Percentiles rank a stretch among this genome's conserved stretches.
phyloP scores from a whole-genome alignment of 2,888 invertebrate species.

The Halictus quadricinctus region DNA sequence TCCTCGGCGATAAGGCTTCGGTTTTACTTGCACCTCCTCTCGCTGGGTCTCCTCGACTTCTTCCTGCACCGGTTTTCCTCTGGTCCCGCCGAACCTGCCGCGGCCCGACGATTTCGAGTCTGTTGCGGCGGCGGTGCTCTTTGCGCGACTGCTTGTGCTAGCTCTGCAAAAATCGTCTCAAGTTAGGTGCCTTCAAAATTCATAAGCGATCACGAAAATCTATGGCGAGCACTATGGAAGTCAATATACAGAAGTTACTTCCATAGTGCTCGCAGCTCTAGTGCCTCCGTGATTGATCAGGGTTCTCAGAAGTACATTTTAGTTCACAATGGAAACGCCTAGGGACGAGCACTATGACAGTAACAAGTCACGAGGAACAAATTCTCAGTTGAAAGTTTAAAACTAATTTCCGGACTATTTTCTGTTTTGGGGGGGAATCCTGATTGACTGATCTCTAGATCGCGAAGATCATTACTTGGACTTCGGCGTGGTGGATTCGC shows the following conservation, averaged over 20 bases:
- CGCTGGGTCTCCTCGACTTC: slow-evolving; percentile 77
- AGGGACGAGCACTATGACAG: background rate
- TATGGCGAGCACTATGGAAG: background rate
- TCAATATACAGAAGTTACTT: too few relatives aligned
- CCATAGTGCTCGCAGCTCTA: too few relatives aligned
- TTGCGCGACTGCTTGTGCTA: slow-evolving; percentile 60
- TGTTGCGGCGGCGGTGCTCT: slow-evolving; percentile 53
- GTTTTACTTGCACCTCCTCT: slow-evolving; percentile 77
- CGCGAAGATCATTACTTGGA: slow-evolving; percentile 61
- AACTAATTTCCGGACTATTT: background rate
- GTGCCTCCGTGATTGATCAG: too few relatives aligned
- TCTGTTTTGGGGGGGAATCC: background rate
- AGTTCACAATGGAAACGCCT: too few relatives aligned
- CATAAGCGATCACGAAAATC: background rate
- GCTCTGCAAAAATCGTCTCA: slow-evolving; percentile 52
- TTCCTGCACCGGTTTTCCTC: slow-evolving; percentile 73
- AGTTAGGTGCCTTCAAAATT: background rate
- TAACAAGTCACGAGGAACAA: too few relatives aligned
- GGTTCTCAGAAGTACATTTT: too few relatives aligned
- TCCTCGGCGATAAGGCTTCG: slow-evolving; percentile 76
- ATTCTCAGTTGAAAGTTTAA: background rate
- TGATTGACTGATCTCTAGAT: background rate
- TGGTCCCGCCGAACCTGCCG: slow-evolving; percentile 73
- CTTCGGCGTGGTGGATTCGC: slow-evolving; percentile 70
- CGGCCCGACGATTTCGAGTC: slow-evolving; percentile 72